Evolutionary conservation across 2,797 vertebrate genomes (phyloP).

Genomic region (Notamacropus eugenii): DNA sequence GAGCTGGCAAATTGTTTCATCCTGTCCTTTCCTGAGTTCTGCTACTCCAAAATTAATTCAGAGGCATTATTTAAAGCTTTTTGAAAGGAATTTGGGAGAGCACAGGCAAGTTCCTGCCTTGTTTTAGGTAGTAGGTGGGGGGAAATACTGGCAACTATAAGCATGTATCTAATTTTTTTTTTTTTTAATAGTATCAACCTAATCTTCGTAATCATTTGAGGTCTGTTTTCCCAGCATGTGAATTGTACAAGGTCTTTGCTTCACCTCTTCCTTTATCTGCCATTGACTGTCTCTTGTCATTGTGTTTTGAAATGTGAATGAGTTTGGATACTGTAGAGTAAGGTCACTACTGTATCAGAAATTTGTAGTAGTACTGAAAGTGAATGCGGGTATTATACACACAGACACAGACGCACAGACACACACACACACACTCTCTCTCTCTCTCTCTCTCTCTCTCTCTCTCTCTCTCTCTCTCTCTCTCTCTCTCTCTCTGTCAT

Average conservation of each 20-base stretch:
- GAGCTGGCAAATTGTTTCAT: neutral
- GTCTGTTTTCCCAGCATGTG: neutral
- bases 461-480: too few relatives aligned
- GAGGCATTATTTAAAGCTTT: neutral
- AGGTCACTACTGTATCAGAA: neutral
- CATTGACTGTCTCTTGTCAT: neutral
- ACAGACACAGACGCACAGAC: neutral
- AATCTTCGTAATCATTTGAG: neutral
- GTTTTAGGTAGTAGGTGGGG: neutral
- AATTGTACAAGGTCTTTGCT: neutral
- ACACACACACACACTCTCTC: too few relatives aligned
- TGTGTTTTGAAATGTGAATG: conserved; percentile 45
- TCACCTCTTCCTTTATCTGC: neutral
- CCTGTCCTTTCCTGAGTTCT: neutral
- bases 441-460: too few relatives aligned
- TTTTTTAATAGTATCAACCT: neutral
- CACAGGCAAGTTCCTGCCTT: neutral
- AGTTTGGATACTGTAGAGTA: neutral
- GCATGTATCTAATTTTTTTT: neutral
- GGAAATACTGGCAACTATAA: neutral
- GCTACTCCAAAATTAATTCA: neutral
- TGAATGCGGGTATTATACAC: neutral
- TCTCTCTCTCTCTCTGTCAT: too few relatives aligned
- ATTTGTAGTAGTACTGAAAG: neutral
- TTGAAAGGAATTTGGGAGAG: neutral